Evolutionary conservation across 2,797 vertebrate species (phyloP), one percentile per base, ranked within the genome.

Genomic region (Phoebastria nigripes): DNA sequence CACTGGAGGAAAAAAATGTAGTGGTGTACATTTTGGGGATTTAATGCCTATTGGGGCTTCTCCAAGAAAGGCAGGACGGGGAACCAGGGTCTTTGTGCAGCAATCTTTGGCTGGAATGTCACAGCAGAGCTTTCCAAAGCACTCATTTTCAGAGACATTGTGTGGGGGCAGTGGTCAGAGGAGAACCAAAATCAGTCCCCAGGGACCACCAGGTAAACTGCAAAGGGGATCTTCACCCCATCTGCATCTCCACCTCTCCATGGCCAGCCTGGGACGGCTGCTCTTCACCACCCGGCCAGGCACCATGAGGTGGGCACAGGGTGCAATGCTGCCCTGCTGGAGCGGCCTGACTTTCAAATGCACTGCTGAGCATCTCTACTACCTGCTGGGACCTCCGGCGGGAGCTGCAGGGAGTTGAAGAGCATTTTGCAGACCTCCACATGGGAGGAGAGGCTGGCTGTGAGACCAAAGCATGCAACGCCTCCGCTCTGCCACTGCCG

Each of bases 401-500:
- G 63, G 63, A 67, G 29, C 52, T 21, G 42, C 47, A 44, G 33
- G 47, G 22, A 52, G 46, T 7, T 44, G 18, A 15, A 51, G 65
- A 61, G 31, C 31, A 4, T 13, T 42, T 41, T 29, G 24, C 37
- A 44, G 11, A 35, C 11, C 16, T 5, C 14, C 10, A 11, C 1
- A 10, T 7, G 6, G 29, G 25, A 17, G 19, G 54, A 20, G 10
- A 13, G 52, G 12, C 18, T 1, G 2, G 39, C 70, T 8, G 6
- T 8, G 52, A 56, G 24, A 35, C 10, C 2, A 0, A 8, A 46
- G 54, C 13, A 8, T 33, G 15, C 54, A 7, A 16, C 3, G 5
- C 13, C 70, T 39, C 51, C 3, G 16, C 37, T 25, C 51, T 42
- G 69, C 49, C 3, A 2, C 49, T 33, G 6, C 42, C 8, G 5